Conservation (phyloP, 2,797 vertebrate genomes). For the Gymnocypris eckloni region DNA sequence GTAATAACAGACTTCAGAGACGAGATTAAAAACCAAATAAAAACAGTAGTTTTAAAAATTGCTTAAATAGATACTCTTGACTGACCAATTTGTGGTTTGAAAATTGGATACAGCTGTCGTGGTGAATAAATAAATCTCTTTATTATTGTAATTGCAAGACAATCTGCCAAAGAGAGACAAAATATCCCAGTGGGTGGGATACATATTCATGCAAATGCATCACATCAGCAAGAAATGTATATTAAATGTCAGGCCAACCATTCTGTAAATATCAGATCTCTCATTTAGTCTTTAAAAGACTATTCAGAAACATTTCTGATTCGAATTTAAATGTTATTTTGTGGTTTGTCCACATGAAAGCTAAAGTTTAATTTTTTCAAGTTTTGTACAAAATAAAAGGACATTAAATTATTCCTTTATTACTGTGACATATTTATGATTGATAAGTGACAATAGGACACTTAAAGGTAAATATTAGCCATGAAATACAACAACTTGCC, state of each 20-base stretch:
- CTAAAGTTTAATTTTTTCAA: background rate
- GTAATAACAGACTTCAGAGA: conserved; percentile 42
- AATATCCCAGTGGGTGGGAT: background rate
- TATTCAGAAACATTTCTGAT: background rate
- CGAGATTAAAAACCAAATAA: conserved; percentile 14
- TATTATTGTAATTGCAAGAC: conserved; percentile 41
- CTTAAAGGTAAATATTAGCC: background rate
- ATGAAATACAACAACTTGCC: background rate
- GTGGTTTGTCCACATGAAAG: background rate
- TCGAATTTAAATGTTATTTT: background rate
- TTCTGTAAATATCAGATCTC: background rate
- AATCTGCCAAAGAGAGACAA: conserved; percentile 17
- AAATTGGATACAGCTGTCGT: conserved; percentile 35
- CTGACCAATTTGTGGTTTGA: conserved; percentile 22
- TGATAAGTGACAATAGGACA: background rate
- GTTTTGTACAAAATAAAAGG: background rate
- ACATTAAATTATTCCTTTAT: background rate
- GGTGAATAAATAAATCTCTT: conserved; percentile 35
- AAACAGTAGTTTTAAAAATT: conserved; percentile 41
- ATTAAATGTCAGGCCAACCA: background rate
- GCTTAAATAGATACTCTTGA: conserved; percentile 37
- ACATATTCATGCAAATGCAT: conserved; percentile 18
- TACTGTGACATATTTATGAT: background rate
- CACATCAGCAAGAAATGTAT: conserved; percentile 17
- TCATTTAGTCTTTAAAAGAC: background rate